These are phyloP conservation scores for Menidia beryllina DNA, from an alignment of 2,113 vertebrate genomes.

Conservation along the genomic window DNA sequence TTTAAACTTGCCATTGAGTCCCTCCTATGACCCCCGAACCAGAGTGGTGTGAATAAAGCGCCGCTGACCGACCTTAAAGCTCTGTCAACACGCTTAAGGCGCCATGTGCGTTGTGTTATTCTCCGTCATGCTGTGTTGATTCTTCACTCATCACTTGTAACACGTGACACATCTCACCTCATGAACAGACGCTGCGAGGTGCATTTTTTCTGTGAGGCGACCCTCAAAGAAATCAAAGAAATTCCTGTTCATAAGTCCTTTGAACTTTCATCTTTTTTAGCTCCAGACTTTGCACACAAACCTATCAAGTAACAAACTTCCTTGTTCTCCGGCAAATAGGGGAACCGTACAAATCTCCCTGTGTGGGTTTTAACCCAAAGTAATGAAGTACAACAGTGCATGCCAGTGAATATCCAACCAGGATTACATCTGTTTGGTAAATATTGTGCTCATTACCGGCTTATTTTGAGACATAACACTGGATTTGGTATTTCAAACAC, in stretches of 20 bases:
- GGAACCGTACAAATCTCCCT: not conserved
- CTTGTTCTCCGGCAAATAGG: not conserved
- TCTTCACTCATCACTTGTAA: slow-evolving; percentile 15
- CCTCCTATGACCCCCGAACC: slow-evolving; percentile 10
- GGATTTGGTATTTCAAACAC: not conserved
- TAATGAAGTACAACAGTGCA: not conserved
- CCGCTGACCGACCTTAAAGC: slow-evolving; percentile 38
- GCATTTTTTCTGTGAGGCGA: not conserved
- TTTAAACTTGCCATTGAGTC: slow-evolving; percentile 12
- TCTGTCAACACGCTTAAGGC: slow-evolving; percentile 50
- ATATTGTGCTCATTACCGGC: not conserved
- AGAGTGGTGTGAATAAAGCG: slow-evolving; percentile 32
- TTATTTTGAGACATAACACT: not conserved
- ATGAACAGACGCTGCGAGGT: too few species aligned
- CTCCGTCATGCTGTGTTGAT: slow-evolving; percentile 28
- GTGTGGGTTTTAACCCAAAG: not conserved
- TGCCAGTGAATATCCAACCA: not conserved
- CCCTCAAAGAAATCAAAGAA: too few species aligned
- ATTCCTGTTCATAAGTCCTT: too few species aligned
- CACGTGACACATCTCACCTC: not conserved
- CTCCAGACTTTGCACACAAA: too few species aligned
- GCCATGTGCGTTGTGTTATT: slow-evolving; percentile 58
- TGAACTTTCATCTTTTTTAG: too few species aligned
- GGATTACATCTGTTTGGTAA: slow-evolving; percentile 1
- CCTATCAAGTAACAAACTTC: not conserved